Percentiles rank a stretch among this genome's conserved stretches.
phyloP scores from a whole-genome alignment of 2,113 vertebrate genomes.

The Phaethornis superciliosus region DNA sequence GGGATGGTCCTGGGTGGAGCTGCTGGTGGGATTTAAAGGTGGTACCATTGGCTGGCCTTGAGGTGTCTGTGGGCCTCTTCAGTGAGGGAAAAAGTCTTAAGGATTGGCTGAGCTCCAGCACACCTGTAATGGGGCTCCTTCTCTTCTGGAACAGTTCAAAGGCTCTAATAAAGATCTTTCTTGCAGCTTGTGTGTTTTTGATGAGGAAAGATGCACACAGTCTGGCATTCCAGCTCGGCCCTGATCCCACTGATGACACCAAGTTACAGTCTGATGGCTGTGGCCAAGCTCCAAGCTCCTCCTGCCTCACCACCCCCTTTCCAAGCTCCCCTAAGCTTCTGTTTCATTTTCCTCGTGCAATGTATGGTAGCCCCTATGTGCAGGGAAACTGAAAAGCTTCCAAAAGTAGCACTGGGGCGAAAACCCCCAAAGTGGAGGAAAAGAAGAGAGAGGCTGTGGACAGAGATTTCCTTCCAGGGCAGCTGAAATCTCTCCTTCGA shows the following conservation, averaged over 20 bases:
- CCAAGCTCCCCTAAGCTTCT: background rate
- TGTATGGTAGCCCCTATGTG: accelerated
- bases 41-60: background rate
- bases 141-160: constrained; percentile 18
- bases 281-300: background rate
- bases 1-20: background rate
- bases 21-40: background rate
- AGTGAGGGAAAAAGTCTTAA: background rate
- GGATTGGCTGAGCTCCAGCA: background rate
- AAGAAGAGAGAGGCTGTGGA: background rate
- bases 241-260: background rate
- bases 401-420: background rate
- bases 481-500: background rate
- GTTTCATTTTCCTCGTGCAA: background rate
- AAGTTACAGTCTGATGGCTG: background rate
- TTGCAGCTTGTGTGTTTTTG: constrained; percentile 6
- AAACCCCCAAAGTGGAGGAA: background rate
- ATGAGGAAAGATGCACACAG: background rate
- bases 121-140: constrained; percentile 47
- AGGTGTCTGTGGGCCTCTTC: background rate
- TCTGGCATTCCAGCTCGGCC: background rate
- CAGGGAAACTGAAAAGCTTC: background rate
- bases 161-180: constrained; percentile 33
- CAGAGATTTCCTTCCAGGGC: background rate
- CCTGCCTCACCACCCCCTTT: background rate